Evolutionary conservation across 1,140 invertebrate genomes (phyloP).

Genomic region (Bilobella aurantiaca): DNA sequence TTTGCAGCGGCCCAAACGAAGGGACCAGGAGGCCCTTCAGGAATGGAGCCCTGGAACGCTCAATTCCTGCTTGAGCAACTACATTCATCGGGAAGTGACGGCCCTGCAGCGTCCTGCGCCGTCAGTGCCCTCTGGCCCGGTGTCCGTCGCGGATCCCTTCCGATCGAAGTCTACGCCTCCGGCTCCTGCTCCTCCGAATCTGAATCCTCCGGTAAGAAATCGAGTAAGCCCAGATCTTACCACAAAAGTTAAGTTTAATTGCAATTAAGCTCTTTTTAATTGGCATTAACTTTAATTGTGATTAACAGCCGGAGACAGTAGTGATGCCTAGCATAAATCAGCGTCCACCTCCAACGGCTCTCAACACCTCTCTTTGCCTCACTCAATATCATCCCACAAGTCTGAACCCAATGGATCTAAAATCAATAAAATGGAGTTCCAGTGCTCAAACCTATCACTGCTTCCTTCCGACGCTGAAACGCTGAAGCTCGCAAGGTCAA

Average conservation of each 20-base stretch:
- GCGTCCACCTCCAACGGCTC: background rate
- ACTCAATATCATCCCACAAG: background rate
- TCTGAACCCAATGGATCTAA: background rate
- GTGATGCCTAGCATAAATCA: conserved; percentile 5
- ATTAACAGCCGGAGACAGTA: conserved; percentile 1
- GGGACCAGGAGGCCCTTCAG: conserved; percentile 19
- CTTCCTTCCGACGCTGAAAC: background rate
- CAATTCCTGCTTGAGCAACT: conserved; percentile 37
- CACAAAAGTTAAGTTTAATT: background rate
- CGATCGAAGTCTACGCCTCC: conserved; percentile 50
- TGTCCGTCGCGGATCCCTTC: conserved; percentile 50
- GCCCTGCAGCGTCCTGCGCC: background rate
- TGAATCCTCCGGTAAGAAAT: conserved; percentile 30
- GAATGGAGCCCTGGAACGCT: conserved; percentile 31
- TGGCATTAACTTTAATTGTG: background rate
- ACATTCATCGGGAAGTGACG: conserved; percentile 35
- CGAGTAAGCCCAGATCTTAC: background rate
- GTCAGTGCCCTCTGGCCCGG: conserved; percentile 38
- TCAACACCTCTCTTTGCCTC: background rate
- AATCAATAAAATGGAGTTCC: background rate
- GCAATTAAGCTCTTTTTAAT: background rate
- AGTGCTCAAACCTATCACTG: background rate
- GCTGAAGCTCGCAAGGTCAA: background rate
- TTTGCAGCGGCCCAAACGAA: conserved; percentile 27
- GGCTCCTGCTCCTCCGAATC: conserved; percentile 37